Conservation (phyloP, 1,140 invertebrate genomes). For the Stenopsyche tienmushanensis region DNA sequence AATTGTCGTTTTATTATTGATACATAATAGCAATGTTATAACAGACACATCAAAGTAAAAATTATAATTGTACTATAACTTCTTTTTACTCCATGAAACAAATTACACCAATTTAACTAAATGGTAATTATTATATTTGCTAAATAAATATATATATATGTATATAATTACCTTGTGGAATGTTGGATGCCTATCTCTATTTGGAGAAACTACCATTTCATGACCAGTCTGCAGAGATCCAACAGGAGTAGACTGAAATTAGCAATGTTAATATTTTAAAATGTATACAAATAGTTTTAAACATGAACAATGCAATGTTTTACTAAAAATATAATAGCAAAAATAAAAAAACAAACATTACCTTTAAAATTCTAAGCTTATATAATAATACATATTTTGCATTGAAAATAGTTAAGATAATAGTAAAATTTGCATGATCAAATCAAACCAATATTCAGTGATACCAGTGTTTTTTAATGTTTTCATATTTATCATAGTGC, state of each 20-base stretch:
- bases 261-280: slow-evolving; percentile 18
- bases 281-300: neutral
- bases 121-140: too few species aligned
- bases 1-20: too few species aligned
- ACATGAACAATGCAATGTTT: neutral
- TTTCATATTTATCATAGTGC: too few species aligned
- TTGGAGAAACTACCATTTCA: slow-evolving; percentile 86
- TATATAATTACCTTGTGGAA: slow-evolving; percentile 71
- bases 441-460: neutral
- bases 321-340: neutral
- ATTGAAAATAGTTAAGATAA: neutral
- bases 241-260: slow-evolving; percentile 81
- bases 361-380: neutral
- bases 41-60: too few species aligned
- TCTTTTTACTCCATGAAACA: too few species aligned
- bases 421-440: neutral
- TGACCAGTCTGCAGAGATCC: slow-evolving; percentile 87
- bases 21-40: too few species aligned
- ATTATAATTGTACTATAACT: too few species aligned
- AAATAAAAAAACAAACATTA: neutral
- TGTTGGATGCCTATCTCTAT: slow-evolving; percentile 78
- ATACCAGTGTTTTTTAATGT: too few species aligned
- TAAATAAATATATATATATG: slow-evolving; percentile 10
- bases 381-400: neutral
- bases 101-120: too few species aligned